A percentile compares a stretch with the other conserved stretches of the same genome.
Conservation (phyloP, 2,888 invertebrate genomes). For the Acanthococcus lagerstroemiae region DNA sequence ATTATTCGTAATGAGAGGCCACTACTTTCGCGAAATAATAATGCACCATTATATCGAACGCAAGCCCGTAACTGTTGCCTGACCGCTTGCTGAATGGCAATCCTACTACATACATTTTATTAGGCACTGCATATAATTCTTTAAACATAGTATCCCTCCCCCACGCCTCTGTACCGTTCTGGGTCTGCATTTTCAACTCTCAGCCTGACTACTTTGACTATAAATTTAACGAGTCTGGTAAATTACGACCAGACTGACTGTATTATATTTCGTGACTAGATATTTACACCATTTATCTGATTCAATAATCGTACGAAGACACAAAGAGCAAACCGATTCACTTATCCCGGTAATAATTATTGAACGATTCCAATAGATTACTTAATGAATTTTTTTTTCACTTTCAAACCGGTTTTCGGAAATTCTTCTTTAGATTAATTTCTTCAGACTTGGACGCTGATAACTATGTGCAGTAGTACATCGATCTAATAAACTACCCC, state of each 20-base stretch:
- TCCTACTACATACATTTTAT: constrained; percentile 24
- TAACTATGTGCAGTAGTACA: too few relatives aligned
- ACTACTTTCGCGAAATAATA: constrained; percentile 11
- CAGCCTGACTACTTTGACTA: neutral
- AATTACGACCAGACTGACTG: constrained; percentile 9
- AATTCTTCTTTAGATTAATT: too few relatives aligned
- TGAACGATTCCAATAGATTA: too few relatives aligned
- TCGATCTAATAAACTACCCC: too few relatives aligned
- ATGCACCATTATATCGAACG: constrained; percentile 21
- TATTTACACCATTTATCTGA: neutral
- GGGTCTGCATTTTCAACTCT: neutral
- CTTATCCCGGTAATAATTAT: too few relatives aligned
- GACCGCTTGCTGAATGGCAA: constrained; percentile 19
- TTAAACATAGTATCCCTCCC: constrained; percentile 19
- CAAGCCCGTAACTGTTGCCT: constrained; percentile 11
- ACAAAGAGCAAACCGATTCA: too few relatives aligned
- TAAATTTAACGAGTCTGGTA: constrained; percentile 2
- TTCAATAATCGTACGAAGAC: too few relatives aligned
- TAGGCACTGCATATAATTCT: constrained; percentile 19
- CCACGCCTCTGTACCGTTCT: neutral
- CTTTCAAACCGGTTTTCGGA: too few relatives aligned
- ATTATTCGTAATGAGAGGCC: too few relatives aligned
- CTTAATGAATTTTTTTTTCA: too few relatives aligned
- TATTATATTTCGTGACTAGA: constrained; percentile 15
- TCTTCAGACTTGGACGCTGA: too few relatives aligned